These are phyloP conservation scores for Beroe forskalii DNA, from an alignment of 37 sponge, comb jelly and placozoan species.

Conservation along the genomic window DNA sequence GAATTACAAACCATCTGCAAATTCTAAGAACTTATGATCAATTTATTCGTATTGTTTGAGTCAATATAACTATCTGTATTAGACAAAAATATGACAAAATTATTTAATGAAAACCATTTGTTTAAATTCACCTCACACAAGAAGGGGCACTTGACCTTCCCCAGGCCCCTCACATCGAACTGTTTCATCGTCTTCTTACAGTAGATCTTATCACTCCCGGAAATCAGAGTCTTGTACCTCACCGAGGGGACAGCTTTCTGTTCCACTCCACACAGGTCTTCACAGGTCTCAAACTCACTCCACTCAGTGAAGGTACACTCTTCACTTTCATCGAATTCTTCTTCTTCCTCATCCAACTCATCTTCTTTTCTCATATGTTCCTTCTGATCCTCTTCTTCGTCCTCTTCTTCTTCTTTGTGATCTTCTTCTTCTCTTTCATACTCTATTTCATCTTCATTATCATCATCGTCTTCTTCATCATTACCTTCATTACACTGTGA, in stretches of 20 bases:
- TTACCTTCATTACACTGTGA: not conserved
- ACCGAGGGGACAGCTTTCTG: not conserved
- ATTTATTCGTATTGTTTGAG: too few species aligned
- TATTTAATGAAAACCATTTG: too few species aligned
- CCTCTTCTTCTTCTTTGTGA: not conserved
- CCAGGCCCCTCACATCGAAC: not conserved
- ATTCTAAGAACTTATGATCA: too few species aligned
- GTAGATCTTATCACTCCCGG: not conserved
- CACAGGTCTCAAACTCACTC: not conserved
- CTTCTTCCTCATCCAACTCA: not conserved
- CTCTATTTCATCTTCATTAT: not conserved
- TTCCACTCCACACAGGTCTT: not conserved
- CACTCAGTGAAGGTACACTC: not conserved
- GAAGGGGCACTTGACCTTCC: not conserved
- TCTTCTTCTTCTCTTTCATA: not conserved
- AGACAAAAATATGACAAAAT: too few species aligned
- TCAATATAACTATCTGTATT: too few species aligned
- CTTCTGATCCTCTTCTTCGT: not conserved
- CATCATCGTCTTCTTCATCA: not conserved
- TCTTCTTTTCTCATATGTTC: not conserved
- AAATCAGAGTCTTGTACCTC: not conserved
- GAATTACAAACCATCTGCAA: too few species aligned
- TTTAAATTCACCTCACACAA: not conserved
- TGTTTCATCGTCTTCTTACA: not conserved
- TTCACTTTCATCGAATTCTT: not conserved